These are phyloP conservation scores for Eurois occulta DNA, from an alignment of 2,888 invertebrate species.

Conservation along the genomic window DNA sequence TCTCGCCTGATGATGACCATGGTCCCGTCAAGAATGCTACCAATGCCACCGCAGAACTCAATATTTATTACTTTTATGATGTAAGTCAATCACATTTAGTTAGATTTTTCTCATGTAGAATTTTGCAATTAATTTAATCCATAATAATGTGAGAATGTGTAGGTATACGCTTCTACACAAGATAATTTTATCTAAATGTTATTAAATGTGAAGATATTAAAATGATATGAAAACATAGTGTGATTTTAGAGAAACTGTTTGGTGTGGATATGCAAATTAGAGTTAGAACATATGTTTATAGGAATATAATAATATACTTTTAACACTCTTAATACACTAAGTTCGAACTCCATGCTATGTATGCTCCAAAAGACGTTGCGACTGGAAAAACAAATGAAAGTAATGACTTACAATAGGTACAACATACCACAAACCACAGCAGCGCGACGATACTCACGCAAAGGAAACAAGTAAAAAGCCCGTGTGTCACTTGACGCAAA, in stretches of 20 bases:
- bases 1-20: slow-evolving; percentile 66
- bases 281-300: background rate
- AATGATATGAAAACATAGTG: slow-evolving; percentile 11
- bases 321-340: background rate
- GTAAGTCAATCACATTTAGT: slow-evolving; percentile 62
- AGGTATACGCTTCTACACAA: background rate
- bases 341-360: background rate
- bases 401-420: background rate
- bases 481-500: background rate
- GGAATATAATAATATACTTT: background rate
- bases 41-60: slow-evolving; percentile 73
- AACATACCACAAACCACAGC: background rate
- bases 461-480: background rate
- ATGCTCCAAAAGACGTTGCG: background rate
- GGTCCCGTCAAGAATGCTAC: slow-evolving; percentile 68
- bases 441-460: background rate
- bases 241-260: background rate
- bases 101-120: no score
- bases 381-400: background rate
- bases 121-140: background rate
- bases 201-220: background rate
- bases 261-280: background rate
- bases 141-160: background rate
- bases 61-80: slow-evolving; percentile 83
- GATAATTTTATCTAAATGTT: background rate